phyloP scores from a whole-genome alignment of 2,888 invertebrate species.

The Agrotis puta region DNA sequence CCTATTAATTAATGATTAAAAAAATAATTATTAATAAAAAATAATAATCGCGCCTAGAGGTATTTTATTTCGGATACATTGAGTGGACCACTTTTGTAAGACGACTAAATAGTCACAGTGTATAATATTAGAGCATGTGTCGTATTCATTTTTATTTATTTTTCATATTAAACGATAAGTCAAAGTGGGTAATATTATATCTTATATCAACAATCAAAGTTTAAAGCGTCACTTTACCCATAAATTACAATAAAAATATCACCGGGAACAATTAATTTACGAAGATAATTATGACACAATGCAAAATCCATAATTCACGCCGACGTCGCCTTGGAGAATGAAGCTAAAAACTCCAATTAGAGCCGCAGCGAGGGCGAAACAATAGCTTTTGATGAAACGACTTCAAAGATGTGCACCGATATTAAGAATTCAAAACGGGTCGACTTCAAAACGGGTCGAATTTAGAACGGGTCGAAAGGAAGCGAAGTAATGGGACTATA shows the following conservation, averaged over 20 bases:
- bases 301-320: constrained; percentile 50
- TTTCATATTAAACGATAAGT: no score
- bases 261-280: constrained; percentile 43
- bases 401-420: constrained; percentile 61
- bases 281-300: constrained; percentile 59
- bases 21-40: no score
- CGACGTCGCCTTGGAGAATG: constrained; percentile 41
- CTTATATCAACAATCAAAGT: neutral
- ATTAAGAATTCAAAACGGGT: constrained; percentile 51
- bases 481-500: constrained; percentile 50
- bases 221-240: neutral
- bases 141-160: no score
- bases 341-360: constrained; percentile 65
- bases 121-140: no score
- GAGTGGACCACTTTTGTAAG: no score
- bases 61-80: no score
- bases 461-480: constrained; percentile 44
- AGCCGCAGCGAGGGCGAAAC: constrained; percentile 41
- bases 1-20: no score
- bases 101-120: no score
- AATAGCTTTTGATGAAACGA: constrained; percentile 60
- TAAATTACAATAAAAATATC: constrained; percentile 26
- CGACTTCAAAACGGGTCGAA: constrained; percentile 28
- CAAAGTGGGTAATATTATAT: neutral
- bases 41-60: no score